Evolutionary conservation across 2,113 vertebrate species (phyloP).

Genomic region (Ameiurus melas): DNA sequence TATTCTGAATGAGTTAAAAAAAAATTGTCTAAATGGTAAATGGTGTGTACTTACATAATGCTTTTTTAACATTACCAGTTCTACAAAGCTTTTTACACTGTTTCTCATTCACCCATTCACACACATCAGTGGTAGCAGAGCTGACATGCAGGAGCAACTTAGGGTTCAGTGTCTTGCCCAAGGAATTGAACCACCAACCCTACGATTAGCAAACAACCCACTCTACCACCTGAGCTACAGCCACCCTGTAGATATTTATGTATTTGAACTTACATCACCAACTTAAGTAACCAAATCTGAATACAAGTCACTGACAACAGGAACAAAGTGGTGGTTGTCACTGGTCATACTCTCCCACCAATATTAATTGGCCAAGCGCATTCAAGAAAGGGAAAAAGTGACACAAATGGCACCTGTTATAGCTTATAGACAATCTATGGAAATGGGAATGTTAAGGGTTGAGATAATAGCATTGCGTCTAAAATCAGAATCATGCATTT

Average conservation of each 20-base stretch:
- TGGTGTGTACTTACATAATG: too few relatives aligned
- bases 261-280: not conserved
- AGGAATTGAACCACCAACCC: too few relatives aligned
- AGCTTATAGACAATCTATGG: not conserved
- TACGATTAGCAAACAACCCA: too few relatives aligned
- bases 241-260: not conserved
- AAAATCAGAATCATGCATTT: not conserved
- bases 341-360: not conserved
- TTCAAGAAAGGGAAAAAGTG: not conserved
- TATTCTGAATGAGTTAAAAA: not conserved
- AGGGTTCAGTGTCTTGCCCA: too few relatives aligned
- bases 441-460: not conserved
- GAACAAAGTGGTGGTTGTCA: not conserved
- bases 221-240: too few relatives aligned
- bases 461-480: not conserved
- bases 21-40: too few relatives aligned
- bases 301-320: not conserved
- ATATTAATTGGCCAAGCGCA: not conserved
- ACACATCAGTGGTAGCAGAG: too few relatives aligned
- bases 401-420: not conserved
- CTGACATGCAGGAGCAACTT: too few relatives aligned
- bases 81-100: too few relatives aligned
- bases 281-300: not conserved
- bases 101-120: too few relatives aligned
- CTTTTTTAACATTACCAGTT: too few relatives aligned